A percentile compares a stretch with the other conserved stretches of the same genome.
phyloP scores from a whole-genome alignment of 2,888 invertebrate genomes.

The Trichacis sp. region DNA sequence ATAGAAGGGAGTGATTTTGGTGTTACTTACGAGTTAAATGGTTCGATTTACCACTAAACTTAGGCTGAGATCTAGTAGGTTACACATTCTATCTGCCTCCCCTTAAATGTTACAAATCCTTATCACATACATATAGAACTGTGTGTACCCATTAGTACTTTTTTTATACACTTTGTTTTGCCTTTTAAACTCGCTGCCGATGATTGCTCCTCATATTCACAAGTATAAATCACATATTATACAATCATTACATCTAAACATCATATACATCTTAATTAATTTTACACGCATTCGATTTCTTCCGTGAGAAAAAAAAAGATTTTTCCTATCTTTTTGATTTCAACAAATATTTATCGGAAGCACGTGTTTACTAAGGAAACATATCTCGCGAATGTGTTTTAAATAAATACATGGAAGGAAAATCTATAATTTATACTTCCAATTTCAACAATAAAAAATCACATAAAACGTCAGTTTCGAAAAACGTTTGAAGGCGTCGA shows the following conservation, averaged over 20 bases:
- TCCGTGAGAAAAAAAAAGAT: too few species aligned
- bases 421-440: too few species aligned
- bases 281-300: background rate
- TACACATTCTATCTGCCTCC: slow-evolving; percentile 62
- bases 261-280: slow-evolving; percentile 32
- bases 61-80: slow-evolving; percentile 67
- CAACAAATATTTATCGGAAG: too few species aligned
- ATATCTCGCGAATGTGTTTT: too few species aligned
- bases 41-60: slow-evolving; percentile 56
- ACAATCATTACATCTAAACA: slow-evolving; percentile 58
- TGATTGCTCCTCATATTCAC: slow-evolving; percentile 61
- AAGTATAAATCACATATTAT: slow-evolving; percentile 64
- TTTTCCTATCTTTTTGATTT: too few species aligned
- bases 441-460: too few species aligned
- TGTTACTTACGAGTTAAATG: slow-evolving; percentile 63
- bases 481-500: too few species aligned
- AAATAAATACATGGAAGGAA: too few species aligned
- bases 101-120: slow-evolving; percentile 63
- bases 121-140: slow-evolving; percentile 62
- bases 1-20: slow-evolving; percentile 66
- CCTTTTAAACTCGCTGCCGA: slow-evolving; percentile 59
- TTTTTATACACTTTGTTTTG: slow-evolving; percentile 57
- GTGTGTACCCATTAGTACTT: slow-evolving; percentile 36
- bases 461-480: too few species aligned
- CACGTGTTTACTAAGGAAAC: too few species aligned